These are phyloP conservation scores for Latrodectus hesperus DNA, from an alignment of 2,888 invertebrate species.

Conservation along the genomic window DNA sequence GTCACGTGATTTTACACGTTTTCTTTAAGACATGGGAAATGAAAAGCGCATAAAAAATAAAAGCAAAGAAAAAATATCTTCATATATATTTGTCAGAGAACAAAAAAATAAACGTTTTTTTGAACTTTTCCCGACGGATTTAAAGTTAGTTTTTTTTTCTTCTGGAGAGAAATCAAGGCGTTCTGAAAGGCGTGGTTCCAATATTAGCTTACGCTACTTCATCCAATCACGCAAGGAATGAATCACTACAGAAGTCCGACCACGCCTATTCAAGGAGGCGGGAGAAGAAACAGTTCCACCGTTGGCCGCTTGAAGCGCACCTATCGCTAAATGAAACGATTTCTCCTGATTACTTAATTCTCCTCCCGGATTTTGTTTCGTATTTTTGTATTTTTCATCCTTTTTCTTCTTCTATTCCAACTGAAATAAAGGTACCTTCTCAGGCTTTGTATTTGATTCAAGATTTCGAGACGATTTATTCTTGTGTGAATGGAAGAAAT, in stretches of 20 bases:
- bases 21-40: conserved; percentile 38
- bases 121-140: conserved; percentile 59
- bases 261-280: conserved; percentile 53
- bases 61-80: conserved; percentile 40
- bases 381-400: not conserved
- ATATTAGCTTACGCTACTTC: conserved; percentile 67
- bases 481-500: too few relatives aligned
- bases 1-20: conserved; percentile 56
- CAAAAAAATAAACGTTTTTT: conserved; percentile 38
- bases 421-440: not conserved
- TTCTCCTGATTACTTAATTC: conserved; percentile 39
- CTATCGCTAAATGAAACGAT: conserved; percentile 30
- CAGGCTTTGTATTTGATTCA: not conserved
- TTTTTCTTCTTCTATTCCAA: not conserved
- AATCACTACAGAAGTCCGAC: conserved; percentile 50
- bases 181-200: conserved; percentile 55
- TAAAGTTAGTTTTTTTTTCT: conserved; percentile 52
- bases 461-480: too few relatives aligned
- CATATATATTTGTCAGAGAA: conserved; percentile 54
- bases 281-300: conserved; percentile 30
- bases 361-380: not conserved
- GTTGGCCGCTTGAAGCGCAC: conserved; percentile 47
- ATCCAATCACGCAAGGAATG: conserved; percentile 64
- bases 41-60: conserved; percentile 16
- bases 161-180: conserved; percentile 42